phyloP scores from a whole-genome alignment of 2,797 vertebrate species.

The Sarcophilus harrisii region DNA sequence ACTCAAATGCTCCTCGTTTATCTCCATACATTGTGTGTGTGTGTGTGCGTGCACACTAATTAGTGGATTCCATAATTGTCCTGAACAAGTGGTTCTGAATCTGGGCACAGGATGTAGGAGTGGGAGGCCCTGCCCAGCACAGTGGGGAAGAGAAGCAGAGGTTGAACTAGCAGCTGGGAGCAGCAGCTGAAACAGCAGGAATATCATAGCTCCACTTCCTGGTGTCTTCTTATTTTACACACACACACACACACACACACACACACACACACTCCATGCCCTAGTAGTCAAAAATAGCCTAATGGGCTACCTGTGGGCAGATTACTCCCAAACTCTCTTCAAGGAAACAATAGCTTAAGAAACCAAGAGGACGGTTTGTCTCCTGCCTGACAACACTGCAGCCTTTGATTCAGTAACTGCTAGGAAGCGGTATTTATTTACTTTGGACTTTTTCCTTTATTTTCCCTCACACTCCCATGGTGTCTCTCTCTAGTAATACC shows the following conservation, averaged over 20 bases:
- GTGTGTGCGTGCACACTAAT: background rate
- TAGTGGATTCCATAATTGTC: background rate
- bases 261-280: background rate
- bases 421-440: background rate
- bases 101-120: slow-evolving; percentile 70
- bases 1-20: background rate
- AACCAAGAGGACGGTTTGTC: background rate
- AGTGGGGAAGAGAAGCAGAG: slow-evolving; percentile 67
- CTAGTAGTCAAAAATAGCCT: background rate
- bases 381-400: background rate
- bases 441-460: background rate
- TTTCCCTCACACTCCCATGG: background rate
- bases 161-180: slow-evolving; percentile 58
- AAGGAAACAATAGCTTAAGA: background rate
- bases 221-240: background rate
- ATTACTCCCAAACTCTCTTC: background rate
- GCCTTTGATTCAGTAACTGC: background rate
- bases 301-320: background rate
- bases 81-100: background rate
- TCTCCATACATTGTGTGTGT: background rate
- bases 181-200: slow-evolving; percentile 67
- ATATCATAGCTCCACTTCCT: background rate
- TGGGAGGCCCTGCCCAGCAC: slow-evolving; percentile 60
- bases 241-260: background rate
- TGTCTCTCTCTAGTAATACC: background rate